These are phyloP conservation scores for Drosophila malerkotliana DNA, from an alignment of 1,140 invertebrate genomes.

Conservation along the genomic window DNA sequence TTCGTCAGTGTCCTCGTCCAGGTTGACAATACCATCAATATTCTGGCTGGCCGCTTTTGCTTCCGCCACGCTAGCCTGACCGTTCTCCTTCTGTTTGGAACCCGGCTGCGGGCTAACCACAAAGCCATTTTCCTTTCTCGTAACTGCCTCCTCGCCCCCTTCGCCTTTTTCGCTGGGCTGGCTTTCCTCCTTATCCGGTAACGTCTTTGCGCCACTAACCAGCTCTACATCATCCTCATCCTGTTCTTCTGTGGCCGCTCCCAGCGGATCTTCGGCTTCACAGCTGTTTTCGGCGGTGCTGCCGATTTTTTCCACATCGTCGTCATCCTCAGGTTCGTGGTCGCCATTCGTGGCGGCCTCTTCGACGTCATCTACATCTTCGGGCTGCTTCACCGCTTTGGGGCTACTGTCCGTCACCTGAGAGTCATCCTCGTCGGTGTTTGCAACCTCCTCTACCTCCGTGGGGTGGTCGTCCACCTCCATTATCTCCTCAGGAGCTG, in stretches of 20 bases:
- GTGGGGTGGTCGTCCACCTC: conserved; percentile 50
- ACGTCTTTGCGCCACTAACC: conserved; percentile 33
- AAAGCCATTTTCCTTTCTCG: conserved; percentile 59
- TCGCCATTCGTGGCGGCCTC: conserved; percentile 75
- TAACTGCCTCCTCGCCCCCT: conserved; percentile 2
- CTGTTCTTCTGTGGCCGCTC: conserved; percentile 49
- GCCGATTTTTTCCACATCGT: conserved; percentile 73
- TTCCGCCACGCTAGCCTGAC: conserved; percentile 52
- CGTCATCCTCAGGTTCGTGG: conserved; percentile 59
- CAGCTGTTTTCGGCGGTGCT: conserved; percentile 72
- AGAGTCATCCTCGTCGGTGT: conserved; percentile 63
- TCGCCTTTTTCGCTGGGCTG: conserved; percentile 51
- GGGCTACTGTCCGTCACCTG: conserved; percentile 71
- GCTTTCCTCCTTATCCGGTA: conserved; percentile 50
- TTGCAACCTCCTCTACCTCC: conserved; percentile 3
- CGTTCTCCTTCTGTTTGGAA: conserved; percentile 64
- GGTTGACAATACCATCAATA: conserved; percentile 52
- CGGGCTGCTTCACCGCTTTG: conserved; percentile 38
- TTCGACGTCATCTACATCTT: conserved; percentile 45
- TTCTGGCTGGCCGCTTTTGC: conserved; percentile 24
- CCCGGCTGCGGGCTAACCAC: conserved; percentile 25
- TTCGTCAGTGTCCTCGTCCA: conserved; percentile 80
- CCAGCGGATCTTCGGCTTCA: conserved; percentile 71
- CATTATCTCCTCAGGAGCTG: conserved; percentile 43
- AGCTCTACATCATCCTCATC: conserved; percentile 39